A percentile compares a stretch with the other conserved stretches of the same genome.
Evolutionary conservation across 2,888 invertebrate species (phyloP).

Genomic region (Trichacis sp.): DNA sequence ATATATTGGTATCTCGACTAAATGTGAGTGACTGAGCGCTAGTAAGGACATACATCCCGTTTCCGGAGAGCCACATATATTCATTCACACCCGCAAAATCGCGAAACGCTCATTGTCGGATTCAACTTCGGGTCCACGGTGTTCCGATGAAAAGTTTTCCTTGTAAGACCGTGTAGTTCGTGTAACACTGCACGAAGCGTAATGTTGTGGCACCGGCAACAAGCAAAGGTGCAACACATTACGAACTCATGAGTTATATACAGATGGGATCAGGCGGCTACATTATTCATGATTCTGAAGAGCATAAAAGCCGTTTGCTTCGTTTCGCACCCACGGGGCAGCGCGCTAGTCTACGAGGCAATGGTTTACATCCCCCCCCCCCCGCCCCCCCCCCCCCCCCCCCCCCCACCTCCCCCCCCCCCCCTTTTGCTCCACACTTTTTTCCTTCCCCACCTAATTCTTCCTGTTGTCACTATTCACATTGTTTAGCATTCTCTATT

Average conservation of each 20-base stretch:
- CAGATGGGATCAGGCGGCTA: slow-evolving; percentile 53
- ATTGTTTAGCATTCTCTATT: too few relatives aligned
- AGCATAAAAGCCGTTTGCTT: slow-evolving; percentile 58
- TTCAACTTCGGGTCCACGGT: slow-evolving; percentile 3
- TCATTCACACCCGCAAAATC: too few relatives aligned
- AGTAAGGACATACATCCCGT: too few relatives aligned
- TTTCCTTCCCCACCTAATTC: not conserved
- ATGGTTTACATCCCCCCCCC: slow-evolving; percentile 13
- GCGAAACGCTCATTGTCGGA: too few relatives aligned
- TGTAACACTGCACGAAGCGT: not conserved
- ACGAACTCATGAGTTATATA: slow-evolving; percentile 53
- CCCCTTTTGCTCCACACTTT: not conserved
- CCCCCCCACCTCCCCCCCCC: not conserved
- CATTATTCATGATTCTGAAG: slow-evolving; percentile 57
- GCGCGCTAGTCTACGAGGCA: slow-evolving; percentile 15
- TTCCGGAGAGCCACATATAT: too few relatives aligned
- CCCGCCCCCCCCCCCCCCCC: not conserved
- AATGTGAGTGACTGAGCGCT: too few relatives aligned
- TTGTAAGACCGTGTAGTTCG: not conserved
- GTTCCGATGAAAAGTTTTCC: slow-evolving; percentile 7
- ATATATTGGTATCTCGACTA: too few relatives aligned
- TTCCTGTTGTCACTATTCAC: too few relatives aligned
- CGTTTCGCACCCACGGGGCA: slow-evolving; percentile 53
- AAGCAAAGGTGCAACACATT: slow-evolving; percentile 49
- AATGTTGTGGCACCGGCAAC: slow-evolving; percentile 9